phyloP scores from a whole-genome alignment of 1,140 invertebrate genomes.

The Tachypleus tridentatus region DNA sequence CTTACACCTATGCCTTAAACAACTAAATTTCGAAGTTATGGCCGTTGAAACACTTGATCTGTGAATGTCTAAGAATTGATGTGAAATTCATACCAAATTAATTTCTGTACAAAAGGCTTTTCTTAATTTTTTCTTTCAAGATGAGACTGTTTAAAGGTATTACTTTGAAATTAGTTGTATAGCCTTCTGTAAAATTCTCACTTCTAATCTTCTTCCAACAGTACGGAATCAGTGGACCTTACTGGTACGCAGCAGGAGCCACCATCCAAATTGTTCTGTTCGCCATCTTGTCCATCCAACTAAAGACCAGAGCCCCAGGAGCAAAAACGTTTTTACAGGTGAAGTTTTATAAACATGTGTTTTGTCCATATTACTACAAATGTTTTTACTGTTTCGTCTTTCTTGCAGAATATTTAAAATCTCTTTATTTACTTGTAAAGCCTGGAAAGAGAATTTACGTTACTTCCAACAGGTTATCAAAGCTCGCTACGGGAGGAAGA shows the following conservation, averaged over 20 bases:
- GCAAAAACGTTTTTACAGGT: conserved; percentile 36
- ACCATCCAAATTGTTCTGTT: conserved; percentile 36
- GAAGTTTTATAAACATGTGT: conserved; percentile 7
- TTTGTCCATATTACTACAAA: neutral
- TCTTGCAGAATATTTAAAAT: too few species aligned
- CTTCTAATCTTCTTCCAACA: conserved; percentile 7
- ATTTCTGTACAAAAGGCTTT: too few species aligned
- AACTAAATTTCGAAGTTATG: too few species aligned
- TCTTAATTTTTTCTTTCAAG: too few species aligned
- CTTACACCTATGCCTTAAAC: too few species aligned
- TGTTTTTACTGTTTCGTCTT: neutral
- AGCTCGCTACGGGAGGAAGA: conserved; percentile 32
- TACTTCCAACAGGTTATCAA: conserved; percentile 33
- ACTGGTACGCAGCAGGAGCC: conserved; percentile 37
- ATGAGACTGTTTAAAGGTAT: too few species aligned
- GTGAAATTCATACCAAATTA: too few species aligned
- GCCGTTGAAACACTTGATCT: too few species aligned
- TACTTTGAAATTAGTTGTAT: too few species aligned
- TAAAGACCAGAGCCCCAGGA: conserved; percentile 33
- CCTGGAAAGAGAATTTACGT: neutral
- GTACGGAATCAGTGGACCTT: conserved; percentile 36
- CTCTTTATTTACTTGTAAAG: too few species aligned
- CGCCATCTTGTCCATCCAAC: conserved; percentile 33
- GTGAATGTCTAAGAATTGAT: too few species aligned
- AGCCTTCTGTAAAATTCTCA: too few species aligned